Base-by-base conservation (phyloP, 53 echinoderm and acorn worm species). In the Astropecten irregularis region DNA sequence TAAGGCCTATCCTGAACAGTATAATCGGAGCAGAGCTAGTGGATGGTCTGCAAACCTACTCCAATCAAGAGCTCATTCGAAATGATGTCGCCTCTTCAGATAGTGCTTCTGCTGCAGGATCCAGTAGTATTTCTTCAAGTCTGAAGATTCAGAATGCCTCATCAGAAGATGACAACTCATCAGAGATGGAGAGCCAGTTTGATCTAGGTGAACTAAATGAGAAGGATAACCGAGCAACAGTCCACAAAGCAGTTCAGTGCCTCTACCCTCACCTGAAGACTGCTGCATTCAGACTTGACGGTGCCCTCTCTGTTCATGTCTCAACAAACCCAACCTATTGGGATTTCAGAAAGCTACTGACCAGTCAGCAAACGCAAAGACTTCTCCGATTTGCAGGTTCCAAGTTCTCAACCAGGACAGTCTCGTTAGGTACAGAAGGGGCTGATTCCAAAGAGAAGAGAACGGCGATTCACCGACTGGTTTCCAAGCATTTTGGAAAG, bases 401-500 rank as follows among this genome's bases (percentile, higher is more conserved):
- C 2, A 86, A 61, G 73, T 87, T 89, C 53, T 51, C 39, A 0
- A 46, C 71, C 20, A n/a, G 48, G 47, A 84, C 73, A 15, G n/a
- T 95, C 40, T 30, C 66, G 36, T 42, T 42, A 11, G 42, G 6
- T 6, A 42, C 57, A 48, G 56, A 46, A 2, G 56, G 44, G 3
- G n/a, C 10, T 1, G 46, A 46, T 22, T 66, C 58, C 31, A 95
- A 92, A 39, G 66, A 89, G 26, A 33, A 61, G 40, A 86, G 95
- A 23, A 92, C 95, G 2, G 36, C 71, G 4, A 14, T 95, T 4
- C 95, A 95, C 66, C 65, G 89, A 51, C 65, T 89, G 73, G 58
- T 95, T 23, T 83, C 89, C 4, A 89, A 84, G 69, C 92, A 92
- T 47, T 95, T 71, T 81, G 95, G 95, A 26, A 77, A 87, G 34